Percentiles rank a stretch among this genome's conserved stretches.
Evolutionary conservation across 1,140 invertebrate species (phyloP).

Genomic region (Leptinotarsa texana): DNA sequence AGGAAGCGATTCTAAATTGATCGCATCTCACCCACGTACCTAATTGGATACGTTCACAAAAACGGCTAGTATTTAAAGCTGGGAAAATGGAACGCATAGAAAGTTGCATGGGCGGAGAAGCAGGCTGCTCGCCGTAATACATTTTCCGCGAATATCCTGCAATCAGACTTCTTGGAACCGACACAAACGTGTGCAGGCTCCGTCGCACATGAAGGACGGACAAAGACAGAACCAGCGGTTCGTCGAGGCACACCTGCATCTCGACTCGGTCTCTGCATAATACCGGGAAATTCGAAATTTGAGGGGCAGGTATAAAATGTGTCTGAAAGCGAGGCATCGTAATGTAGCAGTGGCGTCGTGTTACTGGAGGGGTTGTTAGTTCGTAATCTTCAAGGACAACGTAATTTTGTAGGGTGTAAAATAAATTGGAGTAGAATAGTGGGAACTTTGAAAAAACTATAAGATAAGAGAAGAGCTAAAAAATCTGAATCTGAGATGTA

Average conservation of each 20-base stretch:
- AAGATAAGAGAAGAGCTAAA: no score
- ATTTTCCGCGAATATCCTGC: constrained; percentile 19
- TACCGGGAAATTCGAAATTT: constrained; percentile 24
- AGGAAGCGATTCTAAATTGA: no score
- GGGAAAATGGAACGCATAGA: constrained; percentile 8
- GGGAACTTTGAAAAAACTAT: no score
- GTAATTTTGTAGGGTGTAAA: no score
- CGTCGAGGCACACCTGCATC: constrained; percentile 15
- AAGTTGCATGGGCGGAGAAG: neutral
- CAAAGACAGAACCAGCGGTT: neutral
- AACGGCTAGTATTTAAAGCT: neutral
- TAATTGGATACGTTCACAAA: neutral
- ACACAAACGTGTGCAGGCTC: constrained; percentile 1
- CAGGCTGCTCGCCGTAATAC: constrained; percentile 3
- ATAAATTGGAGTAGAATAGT: no score
- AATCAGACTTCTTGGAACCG: constrained; percentile 22
- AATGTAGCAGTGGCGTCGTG: neutral
- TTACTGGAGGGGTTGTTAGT: no score
- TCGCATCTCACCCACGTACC: no score
- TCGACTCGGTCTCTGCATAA: constrained; percentile 3
- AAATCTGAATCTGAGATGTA: no score
- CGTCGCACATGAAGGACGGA: neutral
- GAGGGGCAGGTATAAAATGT: constrained; percentile 21
- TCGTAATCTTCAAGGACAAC: no score
- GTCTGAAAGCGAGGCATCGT: constrained; percentile 8